Conservation (phyloP, 2,888 invertebrate genomes). For the Cataglyphis cursor region DNA sequence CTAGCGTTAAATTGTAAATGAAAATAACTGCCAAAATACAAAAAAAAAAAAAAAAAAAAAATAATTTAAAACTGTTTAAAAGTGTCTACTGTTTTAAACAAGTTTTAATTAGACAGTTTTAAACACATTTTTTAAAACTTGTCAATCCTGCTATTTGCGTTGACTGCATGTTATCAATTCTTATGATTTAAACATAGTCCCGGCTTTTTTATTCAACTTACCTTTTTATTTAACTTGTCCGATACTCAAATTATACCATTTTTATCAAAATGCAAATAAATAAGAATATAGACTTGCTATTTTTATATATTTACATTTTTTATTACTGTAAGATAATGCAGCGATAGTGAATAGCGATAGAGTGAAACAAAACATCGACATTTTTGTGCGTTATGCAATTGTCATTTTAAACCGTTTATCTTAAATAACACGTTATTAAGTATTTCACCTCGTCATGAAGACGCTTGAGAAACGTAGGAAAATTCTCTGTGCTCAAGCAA, state of each 20-base stretch:
- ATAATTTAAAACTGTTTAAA: not conserved
- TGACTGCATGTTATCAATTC: not conserved
- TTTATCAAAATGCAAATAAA: not conserved
- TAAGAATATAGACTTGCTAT: not conserved
- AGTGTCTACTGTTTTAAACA: conserved; percentile 1
- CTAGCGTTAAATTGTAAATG: too few species aligned
- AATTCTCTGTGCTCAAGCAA: not conserved
- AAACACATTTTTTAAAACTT: conserved; percentile 15
- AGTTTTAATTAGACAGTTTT: conserved; percentile 15
- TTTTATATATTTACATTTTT: not conserved
- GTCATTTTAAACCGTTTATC: not conserved
- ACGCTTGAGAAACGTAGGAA: not conserved
- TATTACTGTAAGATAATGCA: not conserved
- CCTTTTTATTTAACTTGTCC: too few species aligned
- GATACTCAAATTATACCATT: not conserved
- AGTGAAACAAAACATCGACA: not conserved
- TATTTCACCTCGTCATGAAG: not conserved
- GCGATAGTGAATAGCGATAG: not conserved
- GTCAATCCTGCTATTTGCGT: not conserved
- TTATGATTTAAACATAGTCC: not conserved
- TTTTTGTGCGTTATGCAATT: conserved; percentile 22
- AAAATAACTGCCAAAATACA: too few species aligned
- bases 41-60: too few species aligned
- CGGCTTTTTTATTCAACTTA: not conserved
- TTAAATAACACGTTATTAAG: not conserved